Conservation (phyloP, 2,113 vertebrate genomes). For the Urocolius indicus region DNA sequence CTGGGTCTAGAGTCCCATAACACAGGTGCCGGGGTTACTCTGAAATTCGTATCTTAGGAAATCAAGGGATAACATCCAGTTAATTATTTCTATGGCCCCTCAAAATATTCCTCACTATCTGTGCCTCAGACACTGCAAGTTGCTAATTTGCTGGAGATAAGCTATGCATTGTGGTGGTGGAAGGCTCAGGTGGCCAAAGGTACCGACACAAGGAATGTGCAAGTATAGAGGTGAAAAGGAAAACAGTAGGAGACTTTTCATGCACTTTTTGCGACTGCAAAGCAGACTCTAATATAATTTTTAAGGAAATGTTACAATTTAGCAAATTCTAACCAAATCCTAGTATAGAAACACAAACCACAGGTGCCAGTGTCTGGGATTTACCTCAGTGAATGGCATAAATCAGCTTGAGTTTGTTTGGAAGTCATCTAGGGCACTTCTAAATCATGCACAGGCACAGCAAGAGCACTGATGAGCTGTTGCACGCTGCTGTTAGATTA, state of each 20-base stretch:
- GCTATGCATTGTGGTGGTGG: too few species aligned
- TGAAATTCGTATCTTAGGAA: not conserved
- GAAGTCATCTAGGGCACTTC: not conserved
- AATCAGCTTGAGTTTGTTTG: not conserved
- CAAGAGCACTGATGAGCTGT: not conserved
- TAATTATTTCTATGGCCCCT: not conserved
- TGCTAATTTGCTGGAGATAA: not conserved
- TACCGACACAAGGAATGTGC: fast-evolving
- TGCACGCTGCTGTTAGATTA: not conserved
- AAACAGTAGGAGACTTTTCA: not conserved
- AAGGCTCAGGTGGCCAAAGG: fast-evolving
- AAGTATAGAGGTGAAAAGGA: not conserved
- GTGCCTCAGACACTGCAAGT: not conserved
- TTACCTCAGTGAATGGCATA: not conserved
- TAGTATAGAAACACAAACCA: not conserved
- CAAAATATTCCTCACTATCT: not conserved
- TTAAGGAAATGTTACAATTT: not conserved
- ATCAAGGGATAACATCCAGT: not conserved
- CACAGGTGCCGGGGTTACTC: not conserved
- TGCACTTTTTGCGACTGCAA: not conserved
- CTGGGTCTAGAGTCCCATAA: not conserved
- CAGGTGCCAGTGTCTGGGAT: not conserved
- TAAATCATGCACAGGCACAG: not conserved
- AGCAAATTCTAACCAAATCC: not conserved
- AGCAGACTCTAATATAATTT: not conserved